phyloP scores from a whole-genome alignment of 1,140 invertebrate species.

The Tetraneura akinire region DNA sequence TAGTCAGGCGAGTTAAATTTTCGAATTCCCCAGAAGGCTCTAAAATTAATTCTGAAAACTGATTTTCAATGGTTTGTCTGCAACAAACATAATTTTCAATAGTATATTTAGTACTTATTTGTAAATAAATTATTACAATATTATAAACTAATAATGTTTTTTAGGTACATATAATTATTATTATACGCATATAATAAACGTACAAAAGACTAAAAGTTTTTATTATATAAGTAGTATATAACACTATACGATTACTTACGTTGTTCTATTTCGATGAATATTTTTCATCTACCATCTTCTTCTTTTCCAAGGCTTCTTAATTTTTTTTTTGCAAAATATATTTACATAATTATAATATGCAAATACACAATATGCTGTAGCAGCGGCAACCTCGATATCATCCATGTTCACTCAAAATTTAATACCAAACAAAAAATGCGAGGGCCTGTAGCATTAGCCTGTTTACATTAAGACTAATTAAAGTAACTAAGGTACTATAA shows the following conservation, averaged over 20 bases:
- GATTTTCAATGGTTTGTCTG: slow-evolving; percentile 20
- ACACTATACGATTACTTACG: too few relatives aligned
- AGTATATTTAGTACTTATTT: not conserved
- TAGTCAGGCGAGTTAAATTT: not conserved
- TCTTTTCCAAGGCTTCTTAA: slow-evolving; percentile 5
- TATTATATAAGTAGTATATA: too few relatives aligned
- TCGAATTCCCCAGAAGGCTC: slow-evolving; percentile 24
- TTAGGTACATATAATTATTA: too few relatives aligned
- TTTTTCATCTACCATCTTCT: slow-evolving; percentile 12
- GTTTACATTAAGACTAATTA: too few relatives aligned
- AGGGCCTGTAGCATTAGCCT: too few relatives aligned
- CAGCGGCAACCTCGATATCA: not conserved
- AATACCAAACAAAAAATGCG: too few relatives aligned
- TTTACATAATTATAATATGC: not conserved
- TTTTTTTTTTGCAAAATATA: not conserved
- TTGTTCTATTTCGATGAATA: slow-evolving; percentile 16
- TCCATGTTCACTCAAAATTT: not conserved
- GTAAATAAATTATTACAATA: too few relatives aligned
- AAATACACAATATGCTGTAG: slow-evolving; percentile 11
- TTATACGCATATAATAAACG: too few relatives aligned
- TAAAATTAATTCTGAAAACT: not conserved
- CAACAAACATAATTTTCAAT: slow-evolving; percentile 20
- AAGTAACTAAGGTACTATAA: too few relatives aligned
- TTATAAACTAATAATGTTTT: too few relatives aligned
- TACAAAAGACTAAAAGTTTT: too few relatives aligned